phyloP scores from a whole-genome alignment of 2,113 vertebrate species.

The Cyprinodon variegatus region DNA sequence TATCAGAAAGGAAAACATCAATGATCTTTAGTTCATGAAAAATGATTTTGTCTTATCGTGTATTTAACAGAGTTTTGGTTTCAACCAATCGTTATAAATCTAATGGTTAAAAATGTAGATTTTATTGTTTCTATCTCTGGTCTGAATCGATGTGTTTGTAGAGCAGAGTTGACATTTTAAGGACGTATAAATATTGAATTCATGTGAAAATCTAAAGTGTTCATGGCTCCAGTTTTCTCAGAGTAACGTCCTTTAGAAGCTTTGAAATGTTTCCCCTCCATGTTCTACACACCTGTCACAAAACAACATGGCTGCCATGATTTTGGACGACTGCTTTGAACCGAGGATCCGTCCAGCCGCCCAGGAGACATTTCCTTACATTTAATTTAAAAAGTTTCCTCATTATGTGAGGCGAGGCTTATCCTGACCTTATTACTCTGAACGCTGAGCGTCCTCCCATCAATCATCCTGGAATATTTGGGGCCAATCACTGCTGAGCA shows the following conservation, averaged over 20 bases:
- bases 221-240: no score
- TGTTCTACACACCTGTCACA: no score
- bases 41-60: no score
- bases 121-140: neutral
- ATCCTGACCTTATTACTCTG: conserved; percentile 46
- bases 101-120: no score
- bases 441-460: conserved; percentile 32
- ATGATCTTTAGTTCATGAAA: no score
- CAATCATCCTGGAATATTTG: conserved; percentile 67
- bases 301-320: no score
- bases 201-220: neutral
- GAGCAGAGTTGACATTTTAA: neutral
- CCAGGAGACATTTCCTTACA: conserved; percentile 43
- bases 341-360: conserved; percentile 1
- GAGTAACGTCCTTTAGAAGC: no score
- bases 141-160: neutral
- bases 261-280: no score
- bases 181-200: neutral
- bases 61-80: no score
- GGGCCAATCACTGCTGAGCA: conserved; percentile 38
- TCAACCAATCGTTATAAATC: no score
- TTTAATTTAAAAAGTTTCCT: conserved; percentile 33
- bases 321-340: no score
- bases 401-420: conserved; percentile 26
- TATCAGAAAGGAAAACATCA: no score